A percentile compares a stretch with the other conserved stretches of the same genome.
phyloP scores from a whole-genome alignment of 2,888 invertebrate genomes.

The Melanchra persicariae region DNA sequence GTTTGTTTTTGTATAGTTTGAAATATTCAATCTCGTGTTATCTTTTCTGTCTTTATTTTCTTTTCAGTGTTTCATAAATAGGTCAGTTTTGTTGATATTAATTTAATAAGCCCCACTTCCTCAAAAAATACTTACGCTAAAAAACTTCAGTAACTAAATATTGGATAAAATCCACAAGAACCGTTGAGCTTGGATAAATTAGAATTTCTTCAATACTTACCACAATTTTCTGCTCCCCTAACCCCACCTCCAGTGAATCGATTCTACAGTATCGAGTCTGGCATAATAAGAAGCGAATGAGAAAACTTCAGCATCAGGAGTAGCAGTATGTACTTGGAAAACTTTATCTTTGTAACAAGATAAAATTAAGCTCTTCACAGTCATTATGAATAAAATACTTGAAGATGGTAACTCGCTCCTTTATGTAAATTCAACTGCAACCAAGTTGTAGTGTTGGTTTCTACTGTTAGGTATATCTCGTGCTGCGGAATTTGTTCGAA shows the following conservation, averaged over 20 bases:
- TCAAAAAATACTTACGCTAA: no score
- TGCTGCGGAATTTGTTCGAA: no score
- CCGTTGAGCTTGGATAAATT: background rate
- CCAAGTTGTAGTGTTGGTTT: background rate
- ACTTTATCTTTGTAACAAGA: conserved; percentile 27
- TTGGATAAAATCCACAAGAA: background rate
- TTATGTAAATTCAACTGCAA: conserved; percentile 13
- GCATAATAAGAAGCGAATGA: conserved; percentile 45
- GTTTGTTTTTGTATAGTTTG: background rate
- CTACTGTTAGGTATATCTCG: conserved; percentile 1
- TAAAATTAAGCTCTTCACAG: conserved; percentile 23
- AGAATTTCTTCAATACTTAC: conserved; percentile 1
- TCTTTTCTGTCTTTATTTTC: background rate
- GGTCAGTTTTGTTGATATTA: no score
- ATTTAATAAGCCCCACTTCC: no score
- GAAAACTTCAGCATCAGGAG: conserved; percentile 49
- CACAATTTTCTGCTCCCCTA: conserved; percentile 12
- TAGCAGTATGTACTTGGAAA: conserved; percentile 32
- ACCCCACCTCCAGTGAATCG: conserved; percentile 16
- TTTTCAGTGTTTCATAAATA: background rate
- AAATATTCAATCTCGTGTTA: background rate
- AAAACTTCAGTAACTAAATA: background rate
- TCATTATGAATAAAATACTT: conserved; percentile 14
- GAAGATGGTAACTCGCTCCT: background rate
- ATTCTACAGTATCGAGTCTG: conserved; percentile 30